Base-by-base conservation (phyloP, 2,888 invertebrate species). In the Steinernema scapterisci region DNA sequence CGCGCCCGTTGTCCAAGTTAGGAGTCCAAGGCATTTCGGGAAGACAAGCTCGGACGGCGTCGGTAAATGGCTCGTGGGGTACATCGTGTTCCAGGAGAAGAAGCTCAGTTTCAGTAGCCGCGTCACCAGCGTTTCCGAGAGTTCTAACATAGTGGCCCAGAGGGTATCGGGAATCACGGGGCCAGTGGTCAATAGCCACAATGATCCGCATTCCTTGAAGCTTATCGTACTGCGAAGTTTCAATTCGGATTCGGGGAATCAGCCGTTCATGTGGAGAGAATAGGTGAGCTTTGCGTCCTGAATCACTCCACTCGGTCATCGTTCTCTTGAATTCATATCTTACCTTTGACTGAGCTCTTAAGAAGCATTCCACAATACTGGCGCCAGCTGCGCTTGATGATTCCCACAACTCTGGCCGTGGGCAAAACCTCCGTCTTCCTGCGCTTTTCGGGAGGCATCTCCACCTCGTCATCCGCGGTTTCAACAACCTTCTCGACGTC, bases 181-280 rank as follows among this genome's bases (percentile, higher is more conserved):
- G 96, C 99, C 99, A 99, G 1, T 93, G 92, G 90, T 99, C 99
- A 51, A 99, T 93, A 0, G 95, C 94, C 0, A 97, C 97, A 16
- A 99, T 92, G 70, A 99, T 93, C 76, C 96, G 92, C 87, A 76
- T 91, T 90, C 73, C 82, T 0, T 76, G 73, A 2, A 85, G 84
- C 27, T 78, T 73, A 1, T 93, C 93, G 21, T 76, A 78, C 23
- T 72, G 73, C 0, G 96, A 91, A 0, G 97, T 97, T 89, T 99
- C 97, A 73, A 99, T 95, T 43, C 96, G 91, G 54, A 99, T 93
- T 88, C 95, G 93, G 0, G 99, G 97, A 76, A 97, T 93, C 81
- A 93, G 92, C 77, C 93, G 92, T 88, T 99, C 97, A 0, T 97
- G 94, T 25, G 99, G 96, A 0, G 95, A 91, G 89, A 99, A 97